phyloP scores from a whole-genome alignment of 2,113 vertebrate genomes.

The Atlantisia rogersi region DNA sequence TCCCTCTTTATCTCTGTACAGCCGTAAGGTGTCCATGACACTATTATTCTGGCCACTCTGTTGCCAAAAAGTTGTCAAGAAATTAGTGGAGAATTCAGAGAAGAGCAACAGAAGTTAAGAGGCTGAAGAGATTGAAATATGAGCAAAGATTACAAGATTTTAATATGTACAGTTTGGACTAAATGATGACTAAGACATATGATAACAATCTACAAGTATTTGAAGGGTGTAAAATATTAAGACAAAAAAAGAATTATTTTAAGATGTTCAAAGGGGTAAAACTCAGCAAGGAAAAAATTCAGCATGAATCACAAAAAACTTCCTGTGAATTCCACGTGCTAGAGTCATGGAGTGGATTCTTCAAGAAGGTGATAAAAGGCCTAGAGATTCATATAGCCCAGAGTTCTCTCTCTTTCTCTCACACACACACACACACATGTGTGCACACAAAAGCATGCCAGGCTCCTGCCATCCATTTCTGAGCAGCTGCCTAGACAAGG shows the following conservation, averaged over 20 bases:
- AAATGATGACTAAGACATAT: slow-evolving; percentile 70
- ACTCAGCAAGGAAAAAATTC: slow-evolving; percentile 39
- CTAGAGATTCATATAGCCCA: not conserved
- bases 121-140: slow-evolving; percentile 69
- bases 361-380: not conserved
- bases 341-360: not conserved
- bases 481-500: not conserved
- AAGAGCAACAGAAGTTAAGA: slow-evolving; percentile 69
- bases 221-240: slow-evolving; percentile 69
- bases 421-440: not conserved
- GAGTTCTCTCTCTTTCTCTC: not conserved
- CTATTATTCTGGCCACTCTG: slow-evolving; percentile 59
- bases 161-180: slow-evolving; percentile 69
- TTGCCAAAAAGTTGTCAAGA: slow-evolving; percentile 72
- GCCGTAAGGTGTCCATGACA: slow-evolving; percentile 61
- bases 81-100: slow-evolving; percentile 54
- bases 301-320: slow-evolving; percentile 17
- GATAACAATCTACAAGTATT: slow-evolving; percentile 69
- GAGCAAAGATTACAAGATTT: slow-evolving; percentile 71
- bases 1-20: slow-evolving; percentile 58
- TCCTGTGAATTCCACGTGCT: slow-evolving; percentile 13
- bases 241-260: slow-evolving; percentile 61
- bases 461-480: not conserved
- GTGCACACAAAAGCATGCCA: not conserved
- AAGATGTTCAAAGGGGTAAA: slow-evolving; percentile 53